Evolutionary conservation across 2,888 invertebrate genomes (phyloP).

Genomic region (Ochropleura leucogaster): DNA sequence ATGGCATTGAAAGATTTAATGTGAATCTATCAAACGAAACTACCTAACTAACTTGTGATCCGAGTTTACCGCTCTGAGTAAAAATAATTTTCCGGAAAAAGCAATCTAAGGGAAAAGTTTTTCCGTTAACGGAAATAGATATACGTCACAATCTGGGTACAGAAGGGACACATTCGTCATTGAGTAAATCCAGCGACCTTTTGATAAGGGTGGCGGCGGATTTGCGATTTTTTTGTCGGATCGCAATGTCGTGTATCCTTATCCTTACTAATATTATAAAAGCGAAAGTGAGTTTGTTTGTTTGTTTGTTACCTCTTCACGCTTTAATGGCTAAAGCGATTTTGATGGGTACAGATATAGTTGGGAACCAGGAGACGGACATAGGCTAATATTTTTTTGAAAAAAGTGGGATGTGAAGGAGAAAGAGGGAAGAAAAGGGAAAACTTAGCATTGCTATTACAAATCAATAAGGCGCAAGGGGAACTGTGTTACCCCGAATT

Average conservation of each 20-base stretch:
- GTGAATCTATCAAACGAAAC: slow-evolving; percentile 30
- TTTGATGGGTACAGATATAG: no score
- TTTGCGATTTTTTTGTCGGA: slow-evolving; percentile 50
- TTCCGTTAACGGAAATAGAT: slow-evolving; percentile 58
- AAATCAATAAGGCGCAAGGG: no score
- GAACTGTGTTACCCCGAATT: no score
- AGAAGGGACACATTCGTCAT: slow-evolving; percentile 62
- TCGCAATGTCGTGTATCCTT: slow-evolving; percentile 22
- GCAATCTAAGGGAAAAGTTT: slow-evolving; percentile 60
- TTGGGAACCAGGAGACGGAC: no score
- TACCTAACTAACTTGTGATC: slow-evolving; percentile 41
- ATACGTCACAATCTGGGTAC: slow-evolving; percentile 55
- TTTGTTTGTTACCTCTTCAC: no score
- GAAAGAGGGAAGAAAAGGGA: no score
- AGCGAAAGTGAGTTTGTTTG: no score
- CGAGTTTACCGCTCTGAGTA: slow-evolving; percentile 36
- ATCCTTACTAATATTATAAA: no score
- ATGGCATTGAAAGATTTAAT: slow-evolving; percentile 49
- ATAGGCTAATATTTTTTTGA: no score
- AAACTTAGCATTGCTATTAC: no score
- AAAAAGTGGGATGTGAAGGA: no score
- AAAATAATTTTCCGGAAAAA: slow-evolving; percentile 60
- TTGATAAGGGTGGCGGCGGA: slow-evolving; percentile 46
- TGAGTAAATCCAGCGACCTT: slow-evolving; percentile 52
- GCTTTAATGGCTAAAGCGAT: no score